Percentiles rank a stretch among this genome's conserved stretches.
These are phyloP conservation scores for Centruroides vittatus DNA, from an alignment of 1,140 invertebrate genomes.

Conservation along the genomic window DNA sequence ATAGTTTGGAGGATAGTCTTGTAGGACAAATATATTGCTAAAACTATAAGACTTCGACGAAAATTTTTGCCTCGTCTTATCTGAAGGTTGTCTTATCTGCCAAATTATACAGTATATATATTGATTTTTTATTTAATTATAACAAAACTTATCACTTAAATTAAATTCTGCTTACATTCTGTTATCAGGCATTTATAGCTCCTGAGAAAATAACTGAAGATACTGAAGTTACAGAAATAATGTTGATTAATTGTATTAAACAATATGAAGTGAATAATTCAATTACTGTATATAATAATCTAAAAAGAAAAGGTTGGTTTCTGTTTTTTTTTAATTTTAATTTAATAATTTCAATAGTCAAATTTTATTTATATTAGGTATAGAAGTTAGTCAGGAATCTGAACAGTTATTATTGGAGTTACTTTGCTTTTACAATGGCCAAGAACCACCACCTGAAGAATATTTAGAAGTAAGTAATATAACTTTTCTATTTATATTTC, in stretches of 20 bases:
- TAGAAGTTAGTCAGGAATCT: conserved; percentile 39
- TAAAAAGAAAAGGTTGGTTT: conserved; percentile 42
- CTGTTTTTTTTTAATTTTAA: too few relatives aligned
- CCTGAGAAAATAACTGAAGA: conserved; percentile 50
- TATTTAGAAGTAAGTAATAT: conserved; percentile 39
- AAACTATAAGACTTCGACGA: too few relatives aligned
- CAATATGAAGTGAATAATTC: conserved; percentile 49
- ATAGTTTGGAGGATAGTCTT: too few relatives aligned
- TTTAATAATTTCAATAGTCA: too few relatives aligned
- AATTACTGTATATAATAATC: conserved; percentile 50
- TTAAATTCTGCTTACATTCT: background rate
- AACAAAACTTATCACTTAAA: too few relatives aligned
- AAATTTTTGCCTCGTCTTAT: too few relatives aligned
- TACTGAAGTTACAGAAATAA: conserved; percentile 47
- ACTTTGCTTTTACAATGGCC: conserved; percentile 63
- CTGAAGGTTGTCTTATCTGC: too few relatives aligned
- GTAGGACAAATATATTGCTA: too few relatives aligned
- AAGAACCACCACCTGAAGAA: conserved; percentile 45
- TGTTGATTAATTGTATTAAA: conserved; percentile 46
- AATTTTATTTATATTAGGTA: conserved; percentile 4
- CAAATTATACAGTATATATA: too few relatives aligned
- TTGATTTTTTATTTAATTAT: too few relatives aligned
- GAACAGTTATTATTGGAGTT: conserved; percentile 62
- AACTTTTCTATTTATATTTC: background rate
- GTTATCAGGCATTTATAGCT: conserved; percentile 48